Evolutionary conservation across 2,888 invertebrate species (phyloP).

Genomic region (Apomyelois bistriatella): DNA sequence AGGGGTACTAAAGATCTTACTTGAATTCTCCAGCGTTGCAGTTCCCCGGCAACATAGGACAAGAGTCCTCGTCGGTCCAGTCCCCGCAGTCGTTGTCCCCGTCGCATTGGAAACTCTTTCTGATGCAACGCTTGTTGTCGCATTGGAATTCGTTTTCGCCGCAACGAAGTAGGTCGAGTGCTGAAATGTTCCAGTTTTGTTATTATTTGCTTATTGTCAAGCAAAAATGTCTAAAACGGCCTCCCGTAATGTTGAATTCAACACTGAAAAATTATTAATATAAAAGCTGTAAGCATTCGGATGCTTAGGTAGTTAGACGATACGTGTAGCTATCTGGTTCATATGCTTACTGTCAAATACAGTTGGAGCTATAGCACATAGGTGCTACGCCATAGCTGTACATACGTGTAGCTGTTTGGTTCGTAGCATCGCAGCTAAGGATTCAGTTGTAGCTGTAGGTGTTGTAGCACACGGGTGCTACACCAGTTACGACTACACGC

Average conservation of each 20-base stretch:
- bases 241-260: no score
- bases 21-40: slow-evolving; percentile 87
- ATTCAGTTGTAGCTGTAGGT: no score
- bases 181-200: slow-evolving; percentile 29
- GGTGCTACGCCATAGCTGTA: background rate
- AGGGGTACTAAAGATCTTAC: slow-evolving; percentile 47
- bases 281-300: no score
- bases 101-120: slow-evolving; percentile 88
- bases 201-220: background rate
- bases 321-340: no score
- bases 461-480: background rate
- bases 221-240: no score
- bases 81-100: slow-evolving; percentile 93
- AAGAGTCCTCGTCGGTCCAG: slow-evolving; percentile 91
- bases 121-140: slow-evolving; percentile 85
- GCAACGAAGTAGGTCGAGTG: slow-evolving; percentile 80
- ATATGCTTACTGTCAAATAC: no score
- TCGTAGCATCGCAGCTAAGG: background rate
- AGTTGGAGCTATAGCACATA: background rate
- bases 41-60: slow-evolving; percentile 82
- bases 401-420: background rate
- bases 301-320: background rate
- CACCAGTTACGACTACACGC: background rate
- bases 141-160: slow-evolving; percentile 88
- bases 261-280: no score